A percentile compares a stretch with the other conserved stretches of the same genome.
Conservation (phyloP, 2,113 vertebrate genomes). For the Alligator sinensis region DNA sequence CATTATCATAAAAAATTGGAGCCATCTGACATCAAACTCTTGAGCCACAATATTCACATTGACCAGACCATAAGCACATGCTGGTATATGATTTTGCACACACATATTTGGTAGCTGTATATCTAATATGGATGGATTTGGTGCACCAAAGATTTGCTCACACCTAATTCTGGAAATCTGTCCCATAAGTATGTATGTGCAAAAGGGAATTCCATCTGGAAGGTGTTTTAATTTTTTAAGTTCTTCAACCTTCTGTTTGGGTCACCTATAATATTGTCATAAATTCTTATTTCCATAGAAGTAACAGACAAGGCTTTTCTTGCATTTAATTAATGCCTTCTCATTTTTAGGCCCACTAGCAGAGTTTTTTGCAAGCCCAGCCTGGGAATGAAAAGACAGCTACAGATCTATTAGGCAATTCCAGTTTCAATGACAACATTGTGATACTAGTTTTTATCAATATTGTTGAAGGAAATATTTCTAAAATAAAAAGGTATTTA, state of each 20-base stretch:
- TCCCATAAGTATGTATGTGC: neutral
- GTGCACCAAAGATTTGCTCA: neutral
- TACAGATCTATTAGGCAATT: neutral
- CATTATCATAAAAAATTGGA: neutral
- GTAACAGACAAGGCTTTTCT: neutral
- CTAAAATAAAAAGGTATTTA: conserved; percentile 74
- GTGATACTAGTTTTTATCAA: conserved; percentile 75
- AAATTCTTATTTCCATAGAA: neutral
- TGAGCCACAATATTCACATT: neutral
- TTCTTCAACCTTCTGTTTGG: neutral
- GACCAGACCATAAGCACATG: neutral
- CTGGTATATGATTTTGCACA: neutral
- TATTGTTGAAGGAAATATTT: conserved; percentile 70
- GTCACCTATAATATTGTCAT: neutral
- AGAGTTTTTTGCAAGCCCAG: neutral
- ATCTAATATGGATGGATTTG: neutral
- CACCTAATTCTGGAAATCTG: neutral
- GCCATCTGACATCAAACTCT: neutral
- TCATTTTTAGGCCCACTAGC: neutral
- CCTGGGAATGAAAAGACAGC: neutral
- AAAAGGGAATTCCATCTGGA: neutral
- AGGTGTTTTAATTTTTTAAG: neutral
- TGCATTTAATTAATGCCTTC: neutral
- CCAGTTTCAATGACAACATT: conserved; percentile 60
- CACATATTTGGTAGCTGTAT: neutral